Conservation (phyloP, 2,797 vertebrate species). For the Hoplostethus atlanticus region DNA sequence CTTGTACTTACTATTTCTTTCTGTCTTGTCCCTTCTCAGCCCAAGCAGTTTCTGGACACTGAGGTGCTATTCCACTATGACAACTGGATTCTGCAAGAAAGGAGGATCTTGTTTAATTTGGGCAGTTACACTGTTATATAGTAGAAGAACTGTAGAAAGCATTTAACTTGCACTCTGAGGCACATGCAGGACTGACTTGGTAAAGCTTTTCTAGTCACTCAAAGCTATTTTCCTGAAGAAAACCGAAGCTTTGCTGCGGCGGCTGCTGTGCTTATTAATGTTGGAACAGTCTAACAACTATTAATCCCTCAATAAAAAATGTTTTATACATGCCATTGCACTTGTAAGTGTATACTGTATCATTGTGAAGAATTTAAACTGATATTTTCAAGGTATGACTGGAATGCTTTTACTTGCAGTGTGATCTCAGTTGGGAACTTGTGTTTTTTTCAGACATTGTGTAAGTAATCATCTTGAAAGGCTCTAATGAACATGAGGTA, state of each 20-base stretch:
- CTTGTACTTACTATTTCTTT: constrained; percentile 26
- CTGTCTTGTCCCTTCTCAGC: constrained; percentile 80
- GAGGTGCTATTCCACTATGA: constrained; percentile 77
- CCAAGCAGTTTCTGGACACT: constrained; percentile 92
- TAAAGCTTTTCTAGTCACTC: constrained; percentile 55
- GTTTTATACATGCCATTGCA: constrained; percentile 87
- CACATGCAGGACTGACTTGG: constrained; percentile 46
- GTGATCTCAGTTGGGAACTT: constrained; percentile 67
- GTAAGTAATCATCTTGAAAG: constrained; percentile 52
- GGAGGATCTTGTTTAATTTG: constrained; percentile 52
- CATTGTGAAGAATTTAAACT: constrained; percentile 79
- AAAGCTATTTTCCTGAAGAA: constrained; percentile 58
- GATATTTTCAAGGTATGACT: constrained; percentile 76
- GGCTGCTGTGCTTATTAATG: constrained; percentile 70
- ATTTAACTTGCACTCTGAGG: constrained; percentile 59
- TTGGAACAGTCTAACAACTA: constrained; percentile 73
- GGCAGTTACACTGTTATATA: constrained; percentile 44
- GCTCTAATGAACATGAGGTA: constrained; percentile 67
- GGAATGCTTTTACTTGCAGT: constrained; percentile 74
- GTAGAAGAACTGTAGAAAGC: constrained; percentile 56
- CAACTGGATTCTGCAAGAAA: constrained; percentile 48
- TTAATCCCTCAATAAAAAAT: constrained; percentile 77
- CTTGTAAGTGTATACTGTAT: constrained; percentile 89
- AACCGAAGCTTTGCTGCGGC: constrained; percentile 48
- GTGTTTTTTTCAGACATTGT: constrained; percentile 64